These are phyloP conservation scores for Mus minutoides DNA, from an alignment of 2,797 vertebrate genomes.

Conservation along the genomic window DNA sequence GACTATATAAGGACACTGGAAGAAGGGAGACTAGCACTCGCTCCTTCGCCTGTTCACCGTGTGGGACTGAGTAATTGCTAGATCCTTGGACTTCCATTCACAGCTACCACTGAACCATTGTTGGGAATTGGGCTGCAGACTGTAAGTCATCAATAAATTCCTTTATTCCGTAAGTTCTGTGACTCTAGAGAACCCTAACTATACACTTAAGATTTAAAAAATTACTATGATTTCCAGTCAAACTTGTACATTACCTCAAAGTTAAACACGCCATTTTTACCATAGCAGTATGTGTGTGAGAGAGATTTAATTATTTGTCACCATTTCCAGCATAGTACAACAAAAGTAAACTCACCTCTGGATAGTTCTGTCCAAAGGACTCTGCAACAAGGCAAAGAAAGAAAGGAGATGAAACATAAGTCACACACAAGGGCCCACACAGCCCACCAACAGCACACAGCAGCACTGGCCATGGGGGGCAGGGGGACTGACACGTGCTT, in stretches of 20 bases:
- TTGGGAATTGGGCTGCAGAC: too few relatives aligned
- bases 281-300: not conserved
- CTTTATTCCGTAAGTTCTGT: too few relatives aligned
- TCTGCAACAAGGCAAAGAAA: constrained; percentile 88
- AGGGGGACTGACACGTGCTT: not conserved
- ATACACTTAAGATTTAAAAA: constrained; percentile 36
- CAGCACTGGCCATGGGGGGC: too few relatives aligned
- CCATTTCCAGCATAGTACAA: not conserved
- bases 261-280: constrained; percentile 18
- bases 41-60: too few relatives aligned
- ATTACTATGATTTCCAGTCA: constrained; percentile 1
- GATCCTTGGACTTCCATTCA: too few relatives aligned
- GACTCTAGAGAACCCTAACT: too few relatives aligned
- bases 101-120: too few relatives aligned
- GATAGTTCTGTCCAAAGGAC: constrained; percentile 99
- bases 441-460: not conserved
- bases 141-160: too few relatives aligned
- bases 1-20: too few relatives aligned
- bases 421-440: not conserved
- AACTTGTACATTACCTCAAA: not conserved
- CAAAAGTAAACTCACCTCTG: constrained; percentile 91
- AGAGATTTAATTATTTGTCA: not conserved
- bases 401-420: constrained; percentile 1
- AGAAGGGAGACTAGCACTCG: too few relatives aligned
- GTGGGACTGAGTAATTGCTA: too few relatives aligned